phyloP scores from a whole-genome alignment of 2,797 vertebrate species.

The Nannoperca obscura region DNA sequence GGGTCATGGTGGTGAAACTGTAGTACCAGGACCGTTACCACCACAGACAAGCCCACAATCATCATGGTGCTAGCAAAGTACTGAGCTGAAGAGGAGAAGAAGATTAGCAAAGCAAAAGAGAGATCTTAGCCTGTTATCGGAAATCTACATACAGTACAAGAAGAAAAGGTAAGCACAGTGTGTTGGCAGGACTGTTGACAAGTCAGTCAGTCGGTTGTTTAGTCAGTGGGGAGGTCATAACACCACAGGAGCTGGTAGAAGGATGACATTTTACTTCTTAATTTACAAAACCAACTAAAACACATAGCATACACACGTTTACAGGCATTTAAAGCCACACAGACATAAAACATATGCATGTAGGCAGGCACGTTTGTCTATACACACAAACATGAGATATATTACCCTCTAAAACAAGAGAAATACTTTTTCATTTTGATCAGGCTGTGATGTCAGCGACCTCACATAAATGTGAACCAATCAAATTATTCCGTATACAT shows the following conservation, averaged over 20 bases:
- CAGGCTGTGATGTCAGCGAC: neutral
- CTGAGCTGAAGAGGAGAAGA: conserved; percentile 84
- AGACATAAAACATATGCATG: conserved; percentile 4
- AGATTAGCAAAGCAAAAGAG: neutral
- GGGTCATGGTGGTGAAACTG: conserved; percentile 95
- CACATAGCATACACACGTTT: neutral
- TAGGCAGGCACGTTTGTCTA: neutral
- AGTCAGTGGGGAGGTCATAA: conserved; percentile 26
- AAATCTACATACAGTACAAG: neutral
- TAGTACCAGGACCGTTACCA: conserved; percentile 93
- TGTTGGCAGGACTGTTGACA: neutral
- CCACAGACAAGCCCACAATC: conserved; percentile 93
- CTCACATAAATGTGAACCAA: neutral
- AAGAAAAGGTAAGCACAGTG: neutral
- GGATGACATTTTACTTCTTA: conserved; percentile 21
- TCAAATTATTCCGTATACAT: neutral
- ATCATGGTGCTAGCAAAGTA: conserved; percentile 96
- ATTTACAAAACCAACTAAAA: conserved; percentile 29
- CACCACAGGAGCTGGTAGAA: neutral
- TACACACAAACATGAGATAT: neutral
- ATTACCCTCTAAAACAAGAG: neutral
- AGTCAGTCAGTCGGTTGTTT: conserved; percentile 12
- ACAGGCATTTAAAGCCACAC: neutral
- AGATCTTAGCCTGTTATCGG: neutral
- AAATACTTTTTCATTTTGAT: conserved; percentile 3